These are phyloP conservation scores for Probaryconus sp. DNA, from an alignment of 1,140 invertebrate genomes.

Conservation along the genomic window DNA sequence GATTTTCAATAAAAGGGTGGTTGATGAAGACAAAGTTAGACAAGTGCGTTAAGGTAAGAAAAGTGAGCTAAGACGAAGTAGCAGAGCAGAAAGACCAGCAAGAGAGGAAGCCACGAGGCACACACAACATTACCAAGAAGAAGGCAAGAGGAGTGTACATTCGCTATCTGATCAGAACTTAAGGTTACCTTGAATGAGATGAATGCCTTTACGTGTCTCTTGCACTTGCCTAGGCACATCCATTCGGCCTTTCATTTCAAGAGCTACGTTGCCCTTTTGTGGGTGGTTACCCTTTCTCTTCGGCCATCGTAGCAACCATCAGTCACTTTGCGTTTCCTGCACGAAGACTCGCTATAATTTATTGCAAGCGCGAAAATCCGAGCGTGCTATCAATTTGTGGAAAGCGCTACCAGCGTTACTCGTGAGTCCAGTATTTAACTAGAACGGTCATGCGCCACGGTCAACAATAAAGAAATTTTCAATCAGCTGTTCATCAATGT, in stretches of 20 bases:
- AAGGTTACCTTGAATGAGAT: slow-evolving; percentile 77
- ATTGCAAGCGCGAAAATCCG: slow-evolving; percentile 71
- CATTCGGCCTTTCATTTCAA: slow-evolving; percentile 75
- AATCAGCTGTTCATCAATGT: neutral
- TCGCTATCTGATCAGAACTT: slow-evolving; percentile 77
- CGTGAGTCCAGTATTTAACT: neutral
- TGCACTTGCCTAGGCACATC: slow-evolving; percentile 75
- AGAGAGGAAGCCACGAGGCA: slow-evolving; percentile 42
- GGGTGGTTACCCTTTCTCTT: slow-evolving; percentile 70
- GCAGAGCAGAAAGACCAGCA: slow-evolving; percentile 42
- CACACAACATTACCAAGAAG: slow-evolving; percentile 44
- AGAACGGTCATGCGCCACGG: neutral
- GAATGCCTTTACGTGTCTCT: slow-evolving; percentile 76
- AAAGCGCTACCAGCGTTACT: slow-evolving; percentile 22
- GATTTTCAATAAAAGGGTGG: neutral
- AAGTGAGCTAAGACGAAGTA: slow-evolving; percentile 34
- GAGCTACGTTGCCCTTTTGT: slow-evolving; percentile 70
- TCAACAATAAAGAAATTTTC: neutral
- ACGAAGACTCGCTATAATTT: slow-evolving; percentile 62
- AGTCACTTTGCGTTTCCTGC: slow-evolving; percentile 33
- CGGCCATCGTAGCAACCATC: slow-evolving; percentile 45
- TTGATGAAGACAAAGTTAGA: slow-evolving; percentile 33
- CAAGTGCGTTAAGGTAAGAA: slow-evolving; percentile 26
- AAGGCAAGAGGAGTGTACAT: slow-evolving; percentile 72
- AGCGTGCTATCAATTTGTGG: slow-evolving; percentile 63